Evolutionary conservation across 2,888 invertebrate species (phyloP), one percentile per base, ranked within the genome.

Genomic region (Drosophila demipolita): DNA sequence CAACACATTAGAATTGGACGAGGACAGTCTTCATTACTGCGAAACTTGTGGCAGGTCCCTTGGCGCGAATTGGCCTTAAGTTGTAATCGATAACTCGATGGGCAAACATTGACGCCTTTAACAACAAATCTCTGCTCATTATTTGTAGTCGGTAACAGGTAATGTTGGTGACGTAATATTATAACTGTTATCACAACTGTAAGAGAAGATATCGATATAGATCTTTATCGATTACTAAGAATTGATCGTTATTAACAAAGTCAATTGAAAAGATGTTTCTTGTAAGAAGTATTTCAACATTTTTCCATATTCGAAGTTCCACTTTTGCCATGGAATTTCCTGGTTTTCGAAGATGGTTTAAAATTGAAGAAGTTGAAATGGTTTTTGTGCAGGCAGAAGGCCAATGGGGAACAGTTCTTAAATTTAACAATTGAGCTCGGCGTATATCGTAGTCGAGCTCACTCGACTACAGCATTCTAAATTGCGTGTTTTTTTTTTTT

Each of bases 1-100:
- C 8, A 12, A 12, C 42, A 12, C 42, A 42, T 3, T 35, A n/a
- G n/a, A 54, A 15, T 40, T 15, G 5, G 8, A 12, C 5, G 42
- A 42, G 29, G 9, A 32, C 20, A 15, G 57, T 32, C 5, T 32
- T n/a, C 33, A 49, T 49, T 59, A 23, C 49, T 26, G 33, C 26
- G 32, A 33, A 48, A 40, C 49, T 63, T 65, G 29, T 29, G 42
- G 12, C 40, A 20, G 20, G 7, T 65, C 35, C 66, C 67, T 17
- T n/a, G 59, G 9, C 59, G 50, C 15, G 36, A 54, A 66, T 66
- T 26, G 36, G 54, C 45, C 32, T n/a, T 11, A 32, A 26, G 40
- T 15, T 32, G 20, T 20, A 42, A 42, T 67, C 67, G 57, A 67
- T 67, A 49, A 5, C 49, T 33, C 26, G 26, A n/a, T 20, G 29